Percentiles rank a stretch among this genome's conserved stretches.
Evolutionary conservation across 2,113 vertebrate genomes (phyloP).

Genomic region (Microcebus griseorufus): DNA sequence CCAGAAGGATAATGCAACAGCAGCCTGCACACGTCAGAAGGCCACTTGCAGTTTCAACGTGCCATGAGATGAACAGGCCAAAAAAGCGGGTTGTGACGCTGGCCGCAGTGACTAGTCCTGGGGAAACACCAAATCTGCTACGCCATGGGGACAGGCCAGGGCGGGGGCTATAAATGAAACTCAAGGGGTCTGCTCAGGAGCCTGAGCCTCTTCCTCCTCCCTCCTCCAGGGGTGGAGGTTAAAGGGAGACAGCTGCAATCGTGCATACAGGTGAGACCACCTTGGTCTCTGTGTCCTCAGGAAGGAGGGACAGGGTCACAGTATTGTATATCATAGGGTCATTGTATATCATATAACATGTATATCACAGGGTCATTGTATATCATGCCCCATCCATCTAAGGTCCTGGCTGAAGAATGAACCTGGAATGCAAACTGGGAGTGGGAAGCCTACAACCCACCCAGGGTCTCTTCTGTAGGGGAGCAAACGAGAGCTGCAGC

Average conservation of each 20-base stretch:
- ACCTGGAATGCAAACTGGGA: neutral
- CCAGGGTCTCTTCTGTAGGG: neutral
- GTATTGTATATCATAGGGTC: no score
- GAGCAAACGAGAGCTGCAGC: neutral
- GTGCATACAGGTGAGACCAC: neutral
- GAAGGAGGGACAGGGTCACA: neutral
- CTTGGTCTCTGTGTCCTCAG: neutral
- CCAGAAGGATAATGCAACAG: no score
- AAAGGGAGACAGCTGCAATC: neutral
- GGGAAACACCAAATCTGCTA: neutral
- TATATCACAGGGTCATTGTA: no score
- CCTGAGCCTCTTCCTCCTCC: neutral
- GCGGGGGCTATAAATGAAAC: neutral
- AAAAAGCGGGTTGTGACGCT: neutral
- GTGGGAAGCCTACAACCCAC: neutral
- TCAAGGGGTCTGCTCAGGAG: no score
- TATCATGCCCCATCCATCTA: fast-evolving
- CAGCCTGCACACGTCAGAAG: no score
- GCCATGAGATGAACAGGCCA: no score
- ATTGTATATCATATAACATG: no score
- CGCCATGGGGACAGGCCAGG: neutral
- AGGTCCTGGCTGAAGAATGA: neutral
- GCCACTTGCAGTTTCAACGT: neutral
- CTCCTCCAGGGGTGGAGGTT: neutral
- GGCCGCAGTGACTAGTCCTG: neutral